phyloP scores from a whole-genome alignment of 1,140 invertebrate genomes.

The Tetramorium simillimum region DNA sequence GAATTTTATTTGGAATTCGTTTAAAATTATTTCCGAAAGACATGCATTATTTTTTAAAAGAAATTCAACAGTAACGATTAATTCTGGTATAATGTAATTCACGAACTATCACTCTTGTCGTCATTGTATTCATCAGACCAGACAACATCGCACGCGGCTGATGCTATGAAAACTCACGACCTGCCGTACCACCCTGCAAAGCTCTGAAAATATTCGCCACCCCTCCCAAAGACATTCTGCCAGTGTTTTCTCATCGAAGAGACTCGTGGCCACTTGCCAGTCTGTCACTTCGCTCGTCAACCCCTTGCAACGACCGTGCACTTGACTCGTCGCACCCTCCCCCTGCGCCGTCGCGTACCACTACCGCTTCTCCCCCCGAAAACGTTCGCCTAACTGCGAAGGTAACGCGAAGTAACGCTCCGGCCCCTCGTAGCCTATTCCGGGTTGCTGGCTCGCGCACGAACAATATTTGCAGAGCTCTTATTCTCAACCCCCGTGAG shows the following conservation, averaged over 20 bases:
- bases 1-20: no score
- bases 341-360: slow-evolving; percentile 8
- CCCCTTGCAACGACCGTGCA: slow-evolving; percentile 73
- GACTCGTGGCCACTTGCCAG: slow-evolving; percentile 77
- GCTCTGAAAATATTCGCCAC: slow-evolving; percentile 48
- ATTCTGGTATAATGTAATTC: background rate
- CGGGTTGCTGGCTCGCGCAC: slow-evolving; percentile 75
- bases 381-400: slow-evolving; percentile 71
- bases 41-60: no score
- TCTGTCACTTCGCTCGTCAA: slow-evolving; percentile 77
- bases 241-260: slow-evolving; percentile 71
- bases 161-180: slow-evolving; percentile 36
- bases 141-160: background rate
- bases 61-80: background rate
- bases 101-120: background rate
- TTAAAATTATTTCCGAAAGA: background rate
- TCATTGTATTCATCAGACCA: background rate
- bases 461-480: slow-evolving; percentile 85
- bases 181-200: background rate
- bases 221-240: slow-evolving; percentile 51
- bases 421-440: slow-evolving; percentile 72
- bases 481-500: slow-evolving; percentile 77
- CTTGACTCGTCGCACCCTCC: slow-evolving; percentile 76
- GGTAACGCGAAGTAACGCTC: slow-evolving; percentile 73
- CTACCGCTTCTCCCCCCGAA: slow-evolving; percentile 47